phyloP scores from a whole-genome alignment of 1,140 invertebrate genomes.

The Drosophila bocki region DNA sequence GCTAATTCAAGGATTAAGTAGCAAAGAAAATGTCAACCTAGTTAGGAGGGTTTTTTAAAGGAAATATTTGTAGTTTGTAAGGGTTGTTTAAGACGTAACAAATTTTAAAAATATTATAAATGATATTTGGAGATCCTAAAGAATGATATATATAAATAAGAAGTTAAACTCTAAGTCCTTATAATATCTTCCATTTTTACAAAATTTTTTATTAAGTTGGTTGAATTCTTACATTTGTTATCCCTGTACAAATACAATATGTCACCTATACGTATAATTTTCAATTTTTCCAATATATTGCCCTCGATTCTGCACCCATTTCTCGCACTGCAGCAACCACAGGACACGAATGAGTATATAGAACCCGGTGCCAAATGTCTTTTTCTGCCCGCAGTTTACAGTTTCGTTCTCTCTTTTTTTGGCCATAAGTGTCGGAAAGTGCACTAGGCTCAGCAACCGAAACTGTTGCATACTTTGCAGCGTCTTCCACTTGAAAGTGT shows the following conservation, averaged over 20 bases:
- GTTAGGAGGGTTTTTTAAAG: not conserved
- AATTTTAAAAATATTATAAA: not conserved
- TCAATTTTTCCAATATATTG: not conserved
- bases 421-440: conserved; percentile 42
- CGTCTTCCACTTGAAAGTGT: conserved; percentile 68
- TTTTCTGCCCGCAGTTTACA: conserved; percentile 27
- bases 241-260: too few species aligned
- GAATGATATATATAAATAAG: not conserved
- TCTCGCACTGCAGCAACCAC: not conserved
- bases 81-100: not conserved
- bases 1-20: not conserved
- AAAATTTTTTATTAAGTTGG: not conserved
- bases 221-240: too few species aligned
- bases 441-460: conserved; percentile 40
- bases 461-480: conserved; percentile 77
- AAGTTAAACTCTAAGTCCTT: not conserved
- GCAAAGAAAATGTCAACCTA: not conserved
- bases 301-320: not conserved
- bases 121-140: too few species aligned
- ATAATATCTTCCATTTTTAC: too few species aligned
- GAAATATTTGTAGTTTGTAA: not conserved
- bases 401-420: conserved; percentile 3
- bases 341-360: conserved; percentile 4
- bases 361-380: conserved; percentile 20
- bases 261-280: too few species aligned